Percentiles rank a stretch among this genome's conserved stretches.
These are phyloP conservation scores for Dicentrarchus labrax DNA, from an alignment of 2,113 vertebrate species.

Conservation along the genomic window DNA sequence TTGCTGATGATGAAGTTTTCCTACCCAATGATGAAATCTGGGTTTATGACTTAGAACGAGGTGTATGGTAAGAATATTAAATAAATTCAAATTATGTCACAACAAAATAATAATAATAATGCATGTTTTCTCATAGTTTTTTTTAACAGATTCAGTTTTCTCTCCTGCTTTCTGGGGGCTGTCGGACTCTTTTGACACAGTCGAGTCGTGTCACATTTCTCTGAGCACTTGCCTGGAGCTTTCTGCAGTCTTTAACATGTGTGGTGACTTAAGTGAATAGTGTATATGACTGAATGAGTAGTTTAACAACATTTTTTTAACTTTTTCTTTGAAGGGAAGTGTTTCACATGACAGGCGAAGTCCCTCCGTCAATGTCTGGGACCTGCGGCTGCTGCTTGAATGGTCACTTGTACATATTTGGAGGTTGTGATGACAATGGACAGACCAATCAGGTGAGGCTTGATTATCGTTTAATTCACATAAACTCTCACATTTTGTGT, in stretches of 20 bases:
- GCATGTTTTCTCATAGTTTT: not conserved
- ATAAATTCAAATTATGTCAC: slow-evolving; percentile 1
- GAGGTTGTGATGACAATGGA: slow-evolving; percentile 94
- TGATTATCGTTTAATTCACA: not conserved
- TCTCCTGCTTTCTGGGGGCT: not conserved
- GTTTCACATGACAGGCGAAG: slow-evolving; percentile 90
- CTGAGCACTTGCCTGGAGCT: not conserved
- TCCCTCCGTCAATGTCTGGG: slow-evolving; percentile 94
- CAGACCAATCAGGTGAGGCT: slow-evolving; percentile 92
- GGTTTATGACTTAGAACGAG: slow-evolving; percentile 92
- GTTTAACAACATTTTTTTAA: not conserved
- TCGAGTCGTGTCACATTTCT: not conserved
- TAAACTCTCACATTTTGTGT: not conserved
- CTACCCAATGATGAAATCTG: slow-evolving; percentile 95
- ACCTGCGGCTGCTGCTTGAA: slow-evolving; percentile 90
- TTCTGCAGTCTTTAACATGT: not conserved
- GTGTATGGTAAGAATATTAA: slow-evolving; percentile 88
- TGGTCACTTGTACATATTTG: slow-evolving; percentile 92
- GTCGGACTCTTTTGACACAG: not conserved
- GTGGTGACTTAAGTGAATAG: not conserved
- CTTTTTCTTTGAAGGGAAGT: slow-evolving; percentile 85
- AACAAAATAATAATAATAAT: not conserved
- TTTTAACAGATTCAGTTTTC: not conserved
- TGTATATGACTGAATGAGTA: not conserved
- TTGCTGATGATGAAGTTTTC: slow-evolving; percentile 94